A percentile compares a stretch with the other conserved stretches of the same genome.
These are phyloP conservation scores for Epinotia brunnichana DNA, from an alignment of 2,888 invertebrate species.

Conservation along the genomic window DNA sequence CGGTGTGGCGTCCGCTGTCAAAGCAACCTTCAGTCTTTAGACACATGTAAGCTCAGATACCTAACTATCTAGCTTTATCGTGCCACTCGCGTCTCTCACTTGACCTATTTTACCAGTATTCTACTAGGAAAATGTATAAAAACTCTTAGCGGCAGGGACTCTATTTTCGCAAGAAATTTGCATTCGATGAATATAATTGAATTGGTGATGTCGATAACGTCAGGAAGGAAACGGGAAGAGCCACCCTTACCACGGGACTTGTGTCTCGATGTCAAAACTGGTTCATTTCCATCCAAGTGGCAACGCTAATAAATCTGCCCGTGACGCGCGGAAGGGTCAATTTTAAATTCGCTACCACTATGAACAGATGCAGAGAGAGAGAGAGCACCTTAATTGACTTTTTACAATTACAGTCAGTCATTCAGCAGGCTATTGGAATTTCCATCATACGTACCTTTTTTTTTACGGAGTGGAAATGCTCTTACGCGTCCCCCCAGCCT, in stretches of 20 bases:
- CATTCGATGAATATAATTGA: slow-evolving; percentile 59
- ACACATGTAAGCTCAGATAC: slow-evolving; percentile 6
- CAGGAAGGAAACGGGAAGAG: slow-evolving; percentile 45
- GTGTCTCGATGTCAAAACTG: slow-evolving; percentile 33
- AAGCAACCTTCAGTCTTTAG: too few species aligned
- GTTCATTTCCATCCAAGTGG: slow-evolving; percentile 13
- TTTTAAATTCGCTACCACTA: neutral
- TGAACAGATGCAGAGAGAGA: too few species aligned
- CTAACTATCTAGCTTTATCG: slow-evolving; percentile 19
- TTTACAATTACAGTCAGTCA: too few species aligned
- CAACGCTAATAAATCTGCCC: slow-evolving; percentile 27
- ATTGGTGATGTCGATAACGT: slow-evolving; percentile 51
- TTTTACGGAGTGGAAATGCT: too few species aligned
- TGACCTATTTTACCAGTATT: slow-evolving; percentile 38
- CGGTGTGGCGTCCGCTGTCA: too few species aligned
- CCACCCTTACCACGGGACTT: slow-evolving; percentile 41
- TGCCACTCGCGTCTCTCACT: slow-evolving; percentile 7
- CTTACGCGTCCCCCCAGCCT: too few species aligned
- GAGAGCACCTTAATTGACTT: neutral
- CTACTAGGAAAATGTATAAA: slow-evolving; percentile 38
- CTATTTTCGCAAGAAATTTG: slow-evolving; percentile 55
- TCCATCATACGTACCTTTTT: too few species aligned
- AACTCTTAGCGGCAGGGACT: slow-evolving; percentile 44
- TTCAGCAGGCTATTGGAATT: too few species aligned
- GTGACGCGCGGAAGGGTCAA: slow-evolving; percentile 4